Conservation (phyloP, 2,797 vertebrate genomes). For the Myotis planiceps region DNA sequence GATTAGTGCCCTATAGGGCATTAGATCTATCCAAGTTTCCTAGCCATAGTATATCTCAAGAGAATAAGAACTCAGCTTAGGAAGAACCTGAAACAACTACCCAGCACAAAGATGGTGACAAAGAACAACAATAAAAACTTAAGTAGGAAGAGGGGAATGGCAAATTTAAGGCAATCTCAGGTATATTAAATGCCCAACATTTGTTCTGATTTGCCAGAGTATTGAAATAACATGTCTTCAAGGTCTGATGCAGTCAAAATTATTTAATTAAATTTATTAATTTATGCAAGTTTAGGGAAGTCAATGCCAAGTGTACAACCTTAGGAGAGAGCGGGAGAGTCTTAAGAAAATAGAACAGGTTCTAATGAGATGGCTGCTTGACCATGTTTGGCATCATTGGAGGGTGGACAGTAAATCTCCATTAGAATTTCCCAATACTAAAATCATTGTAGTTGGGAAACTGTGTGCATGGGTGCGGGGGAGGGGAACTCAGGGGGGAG, state of each 20-base stretch:
- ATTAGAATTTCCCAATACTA: not conserved
- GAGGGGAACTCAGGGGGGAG: accelerated
- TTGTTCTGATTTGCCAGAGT: not conserved
- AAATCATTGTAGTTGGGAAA: not conserved
- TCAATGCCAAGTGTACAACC: not conserved
- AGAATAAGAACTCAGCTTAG: not conserved
- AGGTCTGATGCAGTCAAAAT: not conserved
- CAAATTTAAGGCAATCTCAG: not conserved
- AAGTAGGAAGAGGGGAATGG: not conserved
- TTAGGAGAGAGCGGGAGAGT: not conserved
- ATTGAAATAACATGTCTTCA: not conserved
- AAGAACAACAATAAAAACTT: not conserved
- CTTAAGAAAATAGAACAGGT: not conserved
- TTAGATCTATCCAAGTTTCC: not conserved
- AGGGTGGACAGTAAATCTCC: not conserved
- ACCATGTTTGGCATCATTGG: not conserved
- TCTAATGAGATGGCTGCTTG: not conserved
- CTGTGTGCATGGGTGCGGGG: not conserved
- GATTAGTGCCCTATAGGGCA: not conserved
- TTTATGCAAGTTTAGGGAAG: not conserved
- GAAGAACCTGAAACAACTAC: not conserved
- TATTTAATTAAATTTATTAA: not conserved
- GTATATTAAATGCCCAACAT: not conserved
- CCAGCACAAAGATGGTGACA: not conserved
- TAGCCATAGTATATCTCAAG: not conserved